Conservation (phyloP, 92 coral and sea anemone species). For the Diadumene lineata region DNA sequence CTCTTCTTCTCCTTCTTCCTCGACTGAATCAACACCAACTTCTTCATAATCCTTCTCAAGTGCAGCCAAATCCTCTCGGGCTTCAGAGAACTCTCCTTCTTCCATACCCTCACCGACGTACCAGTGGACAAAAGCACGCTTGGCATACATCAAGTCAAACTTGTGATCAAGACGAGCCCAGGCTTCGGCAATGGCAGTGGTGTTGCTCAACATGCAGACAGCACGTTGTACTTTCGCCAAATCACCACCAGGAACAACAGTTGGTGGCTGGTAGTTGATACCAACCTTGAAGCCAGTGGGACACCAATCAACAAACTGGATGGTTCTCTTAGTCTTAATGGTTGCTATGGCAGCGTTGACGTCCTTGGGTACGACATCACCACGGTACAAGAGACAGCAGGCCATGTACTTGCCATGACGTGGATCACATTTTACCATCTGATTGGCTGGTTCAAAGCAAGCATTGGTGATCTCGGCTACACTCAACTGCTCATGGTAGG, state of each 20-base stretch:
- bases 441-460: constrained; percentile 85
- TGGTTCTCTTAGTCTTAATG: constrained; percentile 69
- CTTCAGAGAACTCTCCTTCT: constrained; percentile 91
- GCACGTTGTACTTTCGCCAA: constrained; percentile 88
- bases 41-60: constrained; percentile 86
- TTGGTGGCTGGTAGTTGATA: constrained; percentile 82
- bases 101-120: constrained; percentile 89
- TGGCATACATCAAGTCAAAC: constrained; percentile 78
- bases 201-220: constrained; percentile 83
- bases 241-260: constrained; percentile 74
- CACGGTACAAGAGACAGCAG: constrained; percentile 73
- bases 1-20: constrained; percentile 74
- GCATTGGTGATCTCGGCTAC: constrained; percentile 81
- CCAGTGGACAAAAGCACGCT: constrained; percentile 90
- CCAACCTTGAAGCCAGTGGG: constrained; percentile 92
- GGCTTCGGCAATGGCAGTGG: constrained; percentile 83
- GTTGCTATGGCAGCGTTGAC: constrained; percentile 79
- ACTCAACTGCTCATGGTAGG: constrained; percentile 81
- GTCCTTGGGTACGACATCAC: constrained; percentile 74
- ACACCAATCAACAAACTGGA: constrained; percentile 84
- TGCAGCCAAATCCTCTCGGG: constrained; percentile 85
- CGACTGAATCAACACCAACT: constrained; percentile 68
- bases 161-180: constrained; percentile 84
- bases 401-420: constrained; percentile 96
- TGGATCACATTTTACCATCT: constrained; percentile 89